phyloP scores from a whole-genome alignment of 2,888 invertebrate species.

The Conomelus anceps region DNA sequence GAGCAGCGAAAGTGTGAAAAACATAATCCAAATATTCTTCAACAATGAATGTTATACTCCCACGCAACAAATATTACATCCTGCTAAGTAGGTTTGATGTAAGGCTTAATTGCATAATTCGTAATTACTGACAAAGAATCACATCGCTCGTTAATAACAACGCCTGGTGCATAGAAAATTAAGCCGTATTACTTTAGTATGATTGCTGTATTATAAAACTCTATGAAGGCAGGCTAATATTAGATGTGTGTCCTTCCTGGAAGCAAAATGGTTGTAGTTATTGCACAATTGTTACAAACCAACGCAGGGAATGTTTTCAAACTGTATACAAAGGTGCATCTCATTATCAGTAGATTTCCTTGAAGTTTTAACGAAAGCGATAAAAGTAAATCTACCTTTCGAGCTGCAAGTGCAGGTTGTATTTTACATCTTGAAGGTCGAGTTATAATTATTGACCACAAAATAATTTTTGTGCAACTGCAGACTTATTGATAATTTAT shows the following conservation, averaged over 20 bases:
- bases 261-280: not conserved
- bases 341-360: not conserved
- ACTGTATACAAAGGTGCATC: not conserved
- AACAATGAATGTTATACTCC: not conserved
- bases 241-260: not conserved
- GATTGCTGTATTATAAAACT: not conserved
- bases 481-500: too few relatives aligned
- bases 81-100: not conserved
- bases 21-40: not conserved
- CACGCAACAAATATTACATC: not conserved
- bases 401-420: not conserved
- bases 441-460: not conserved
- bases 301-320: not conserved
- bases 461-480: too few relatives aligned
- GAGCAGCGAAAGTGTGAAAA: not conserved
- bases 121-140: not conserved
- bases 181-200: not conserved
- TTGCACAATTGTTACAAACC: not conserved
- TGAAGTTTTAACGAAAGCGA: not conserved
- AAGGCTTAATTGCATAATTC: not conserved
- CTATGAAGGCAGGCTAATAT: not conserved
- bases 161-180: not conserved
- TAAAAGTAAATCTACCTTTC: too few relatives aligned
- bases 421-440: not conserved
- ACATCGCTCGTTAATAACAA: not conserved